These are phyloP conservation scores for Macrobrachium rosenbergii DNA, from an alignment of 1,140 invertebrate species.

Conservation along the genomic window DNA sequence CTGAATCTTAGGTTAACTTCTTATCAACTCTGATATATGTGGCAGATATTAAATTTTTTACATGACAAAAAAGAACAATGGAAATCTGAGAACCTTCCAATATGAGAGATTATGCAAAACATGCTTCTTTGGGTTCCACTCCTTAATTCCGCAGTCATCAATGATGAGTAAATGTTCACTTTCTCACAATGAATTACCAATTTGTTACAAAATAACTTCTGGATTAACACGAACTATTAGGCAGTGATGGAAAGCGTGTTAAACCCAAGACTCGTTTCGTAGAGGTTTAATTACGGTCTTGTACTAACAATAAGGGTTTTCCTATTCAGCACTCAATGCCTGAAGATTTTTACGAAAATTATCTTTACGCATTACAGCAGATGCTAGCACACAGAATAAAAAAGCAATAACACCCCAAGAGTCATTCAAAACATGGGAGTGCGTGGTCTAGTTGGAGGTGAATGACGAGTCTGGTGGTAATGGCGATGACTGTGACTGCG, in stretches of 20 bases:
- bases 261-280: slow-evolving; percentile 4
- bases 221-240: slow-evolving; percentile 10
- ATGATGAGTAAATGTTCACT: background rate
- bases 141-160: slow-evolving; percentile 38
- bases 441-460: slow-evolving; percentile 37
- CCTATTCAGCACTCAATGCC: background rate
- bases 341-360: background rate
- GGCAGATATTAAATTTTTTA: too few species aligned
- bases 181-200: slow-evolving; percentile 8
- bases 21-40: too few species aligned
- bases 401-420: slow-evolving; percentile 8
- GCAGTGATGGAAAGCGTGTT: slow-evolving; percentile 36
- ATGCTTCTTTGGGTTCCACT: slow-evolving; percentile 18
- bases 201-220: background rate
- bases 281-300: slow-evolving; percentile 19
- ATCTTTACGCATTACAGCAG: background rate
- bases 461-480: slow-evolving; percentile 35
- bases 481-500: slow-evolving; percentile 45
- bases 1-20: too few species aligned
- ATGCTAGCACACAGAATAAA: background rate
- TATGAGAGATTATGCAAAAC: background rate
- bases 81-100: background rate
- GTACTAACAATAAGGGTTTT: background rate
- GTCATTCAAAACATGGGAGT: slow-evolving; percentile 33
- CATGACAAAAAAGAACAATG: too few species aligned